A percentile compares a stretch with the other conserved stretches of the same genome.
phyloP scores from a whole-genome alignment of 2,888 invertebrate species.

The Lepeophtheirus nordmannii region DNA sequence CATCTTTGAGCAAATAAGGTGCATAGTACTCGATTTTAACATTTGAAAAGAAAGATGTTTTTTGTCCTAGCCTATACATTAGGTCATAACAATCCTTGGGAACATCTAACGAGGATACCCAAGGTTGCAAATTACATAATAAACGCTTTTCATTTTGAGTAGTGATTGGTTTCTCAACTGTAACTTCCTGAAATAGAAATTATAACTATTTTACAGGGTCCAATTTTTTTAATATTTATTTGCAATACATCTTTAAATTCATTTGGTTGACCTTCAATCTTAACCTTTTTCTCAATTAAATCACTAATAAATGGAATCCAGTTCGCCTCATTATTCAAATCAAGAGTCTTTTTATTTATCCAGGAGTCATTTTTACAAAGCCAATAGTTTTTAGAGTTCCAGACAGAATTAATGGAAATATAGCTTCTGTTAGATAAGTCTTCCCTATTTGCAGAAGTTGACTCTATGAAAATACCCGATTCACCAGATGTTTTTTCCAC shows the following conservation, averaged over 20 bases:
- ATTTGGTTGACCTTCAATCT: background rate
- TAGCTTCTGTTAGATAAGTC: background rate
- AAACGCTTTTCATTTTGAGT: background rate
- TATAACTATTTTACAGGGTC: no score
- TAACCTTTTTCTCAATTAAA: background rate
- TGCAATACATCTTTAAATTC: no score
- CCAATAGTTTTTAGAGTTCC: slow-evolving; percentile 21
- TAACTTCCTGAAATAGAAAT: background rate
- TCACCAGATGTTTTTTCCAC: background rate
- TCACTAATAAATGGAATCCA: slow-evolving; percentile 19
- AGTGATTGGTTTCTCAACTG: background rate
- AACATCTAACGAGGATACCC: slow-evolving; percentile 5
- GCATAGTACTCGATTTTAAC: slow-evolving; percentile 23
- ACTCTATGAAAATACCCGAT: slow-evolving; percentile 17
- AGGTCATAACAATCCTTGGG: slow-evolving; percentile 22
- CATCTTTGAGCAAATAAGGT: slow-evolving; percentile 22
- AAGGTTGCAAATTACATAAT: slow-evolving; percentile 8
- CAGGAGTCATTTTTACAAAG: slow-evolving; percentile 6
- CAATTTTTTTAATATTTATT: no score
- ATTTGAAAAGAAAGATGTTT: background rate
- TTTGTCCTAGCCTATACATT: slow-evolving; percentile 23
- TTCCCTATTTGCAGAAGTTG: slow-evolving; percentile 14
- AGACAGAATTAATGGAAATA: slow-evolving; percentile 8
- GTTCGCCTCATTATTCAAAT: background rate
- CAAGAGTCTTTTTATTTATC: slow-evolving; percentile 1